Evolutionary conservation across 2,113 vertebrate genomes (phyloP), one percentile per base, ranked within the genome.

Genomic region (Tragelaphus imberbis): DNA sequence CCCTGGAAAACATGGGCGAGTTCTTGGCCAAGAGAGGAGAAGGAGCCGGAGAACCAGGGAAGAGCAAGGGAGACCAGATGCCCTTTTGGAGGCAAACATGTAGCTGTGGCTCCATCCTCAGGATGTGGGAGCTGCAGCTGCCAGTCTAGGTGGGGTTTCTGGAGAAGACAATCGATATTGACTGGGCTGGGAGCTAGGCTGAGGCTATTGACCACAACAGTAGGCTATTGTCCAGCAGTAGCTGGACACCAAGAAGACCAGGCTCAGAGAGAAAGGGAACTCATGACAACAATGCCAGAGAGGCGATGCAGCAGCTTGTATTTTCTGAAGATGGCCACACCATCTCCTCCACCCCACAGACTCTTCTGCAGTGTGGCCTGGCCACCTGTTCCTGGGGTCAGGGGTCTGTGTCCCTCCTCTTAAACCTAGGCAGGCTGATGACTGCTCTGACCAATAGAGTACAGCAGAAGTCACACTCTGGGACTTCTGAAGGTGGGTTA

Each of bases 11-110:
- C 87, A 75, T 6, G 14, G 49, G n/a, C 0, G 8, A 56, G 7
- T 25, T 61, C 2, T 16, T 30, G 55, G 40, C 56, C 33, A 10
- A 49, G 61, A 65, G 65, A 84, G 12, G 12, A 53, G 47, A 58
- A 77, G 55, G 47, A 61, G 15, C 5, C 7, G 9, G 59, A 25
- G 30, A 1, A 2, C 30, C 33, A 84, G 68, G 25, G 28, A 36
- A 13, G 23, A 17, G 28, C 2, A 6, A 49, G 44, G 51, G 56
- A 87, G 88, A 47, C 77, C 16, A 58, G 59, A 4, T 5, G 10
- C 5, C 6, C 80, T 40, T 47, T 5, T 0, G 30, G 84, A 79
- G 63, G 25, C 3, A 2, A 9, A 0, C 3, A 0, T n/a, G 3
- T 21, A n/a, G 16, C 9, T 81, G 33, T 17, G 23, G n/a, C 58